Base-by-base conservation (phyloP, 2,797 vertebrate genomes). In the Rhinella marina region DNA sequence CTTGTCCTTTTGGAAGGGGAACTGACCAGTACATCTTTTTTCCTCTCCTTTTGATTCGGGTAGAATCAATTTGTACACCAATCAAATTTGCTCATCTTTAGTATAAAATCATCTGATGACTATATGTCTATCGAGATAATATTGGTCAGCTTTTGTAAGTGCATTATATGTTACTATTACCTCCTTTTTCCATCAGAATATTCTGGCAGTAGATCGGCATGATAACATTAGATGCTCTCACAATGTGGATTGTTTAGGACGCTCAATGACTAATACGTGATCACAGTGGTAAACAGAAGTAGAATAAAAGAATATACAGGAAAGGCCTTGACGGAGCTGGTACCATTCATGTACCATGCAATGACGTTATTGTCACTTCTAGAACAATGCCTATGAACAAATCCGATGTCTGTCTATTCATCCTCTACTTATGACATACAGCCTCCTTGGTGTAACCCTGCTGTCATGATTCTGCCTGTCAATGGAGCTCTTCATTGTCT, bases 341-440 rank as follows among this genome's bases (percentile, higher is more conserved):
- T 16, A 88, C 87, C 82, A 88, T 85, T 85, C 27, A 88, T 48
- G 66, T 81, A 14, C 83, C 72, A 81, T 76, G 84, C 77, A 85
- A 75, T 86, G 78, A 82, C 59, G 59, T 80, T 76, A 75, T 86
- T 82, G 88, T 82, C 56, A 48, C 19, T 48, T 54, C 14, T 81
- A 54, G 27, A 27, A 88, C 87, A 88, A 84, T 88, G 48, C 29
- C 13, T 29, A 66, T 21, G 77, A 73, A 76, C 76, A 81, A 85
- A 76, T 76, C 48, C 6, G 23, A 68, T 76, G 70, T 61, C 84
- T 86, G 88, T 86, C 86, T 84, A 88, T 88, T 79, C 56, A 85
- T 85, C 81, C 82, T 70, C 29, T 64, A 64, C n/a, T 54, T 59
- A 68, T 87, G 61, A 87, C 72, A 29, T 77, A 32, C 79, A 77